A percentile compares a stretch with the other conserved stretches of the same genome.
Evolutionary conservation across 2,113 vertebrate species (phyloP).

Genomic region (Hiodon alosoides): DNA sequence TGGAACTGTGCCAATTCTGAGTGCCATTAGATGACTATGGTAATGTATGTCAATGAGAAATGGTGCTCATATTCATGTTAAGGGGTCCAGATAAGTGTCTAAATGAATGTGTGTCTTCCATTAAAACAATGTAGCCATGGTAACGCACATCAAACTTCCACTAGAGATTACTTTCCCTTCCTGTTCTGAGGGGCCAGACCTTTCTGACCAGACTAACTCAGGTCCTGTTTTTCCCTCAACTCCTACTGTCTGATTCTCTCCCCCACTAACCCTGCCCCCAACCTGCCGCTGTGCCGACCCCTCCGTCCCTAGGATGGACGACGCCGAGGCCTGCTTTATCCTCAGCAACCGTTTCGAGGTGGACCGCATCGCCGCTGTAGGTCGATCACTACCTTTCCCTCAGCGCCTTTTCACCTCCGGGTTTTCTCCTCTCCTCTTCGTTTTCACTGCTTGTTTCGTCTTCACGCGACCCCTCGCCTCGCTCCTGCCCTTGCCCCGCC

Average conservation of each 20-base stretch:
- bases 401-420: neutral
- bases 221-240: neutral
- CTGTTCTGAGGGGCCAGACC: no score
- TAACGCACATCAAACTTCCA: no score
- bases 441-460: neutral
- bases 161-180: no score
- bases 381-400: slow-evolving; percentile 25
- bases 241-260: neutral
- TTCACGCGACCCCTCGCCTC: neutral
- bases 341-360: slow-evolving; percentile 78
- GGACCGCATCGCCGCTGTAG: slow-evolving; percentile 75
- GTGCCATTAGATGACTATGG: no score
- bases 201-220: slow-evolving; percentile 10
- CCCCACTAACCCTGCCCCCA: neutral
- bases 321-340: slow-evolving; percentile 78
- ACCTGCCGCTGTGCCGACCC: slow-evolving; percentile 30
- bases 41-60: no score
- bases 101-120: no score
- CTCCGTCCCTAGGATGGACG: slow-evolving; percentile 67
- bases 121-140: no score
- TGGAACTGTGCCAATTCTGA: no score
- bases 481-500: neutral
- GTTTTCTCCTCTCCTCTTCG: neutral
- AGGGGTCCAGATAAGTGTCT: no score
- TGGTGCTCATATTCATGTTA: no score